Evolutionary conservation across 2,113 vertebrate species (phyloP).

Genomic region (Heteronetta atricapilla): DNA sequence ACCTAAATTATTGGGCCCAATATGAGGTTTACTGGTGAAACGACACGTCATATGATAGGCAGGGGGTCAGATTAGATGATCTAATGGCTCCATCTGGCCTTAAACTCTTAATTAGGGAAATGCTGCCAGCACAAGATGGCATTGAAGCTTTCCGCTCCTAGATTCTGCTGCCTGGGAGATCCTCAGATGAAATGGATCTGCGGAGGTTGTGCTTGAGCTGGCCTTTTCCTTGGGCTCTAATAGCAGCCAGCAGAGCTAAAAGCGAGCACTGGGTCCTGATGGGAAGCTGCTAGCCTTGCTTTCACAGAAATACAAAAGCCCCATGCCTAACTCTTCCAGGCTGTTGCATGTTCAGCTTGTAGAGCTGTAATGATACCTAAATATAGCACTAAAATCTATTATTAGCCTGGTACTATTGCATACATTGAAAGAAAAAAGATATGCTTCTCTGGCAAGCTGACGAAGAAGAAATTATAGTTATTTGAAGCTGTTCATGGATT

Average conservation of each 20-base stretch:
- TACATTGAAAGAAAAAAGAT: neutral
- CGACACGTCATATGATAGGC: neutral
- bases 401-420: neutral
- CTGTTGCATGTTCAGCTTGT: neutral
- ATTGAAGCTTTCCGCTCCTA: neutral
- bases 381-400: constrained; percentile 34
- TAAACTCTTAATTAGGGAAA: constrained; percentile 37
- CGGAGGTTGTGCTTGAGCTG: neutral
- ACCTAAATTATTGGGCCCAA: neutral
- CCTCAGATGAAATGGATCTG: neutral
- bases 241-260: neutral
- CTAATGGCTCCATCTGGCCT: constrained; percentile 51
- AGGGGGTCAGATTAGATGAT: constrained; percentile 51
- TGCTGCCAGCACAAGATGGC: neutral
- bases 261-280: neutral
- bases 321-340: neutral
- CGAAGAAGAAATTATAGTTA: neutral
- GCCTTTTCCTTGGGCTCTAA: neutral
- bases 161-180: neutral
- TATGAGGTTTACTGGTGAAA: constrained; percentile 15
- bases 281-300: neutral
- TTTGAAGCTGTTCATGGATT: neutral
- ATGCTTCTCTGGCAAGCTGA: neutral
- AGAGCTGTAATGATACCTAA: neutral
- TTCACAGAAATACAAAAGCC: neutral